Evolutionary conservation across 1,140 invertebrate genomes (phyloP).

Genomic region (Agrilus planipennis): DNA sequence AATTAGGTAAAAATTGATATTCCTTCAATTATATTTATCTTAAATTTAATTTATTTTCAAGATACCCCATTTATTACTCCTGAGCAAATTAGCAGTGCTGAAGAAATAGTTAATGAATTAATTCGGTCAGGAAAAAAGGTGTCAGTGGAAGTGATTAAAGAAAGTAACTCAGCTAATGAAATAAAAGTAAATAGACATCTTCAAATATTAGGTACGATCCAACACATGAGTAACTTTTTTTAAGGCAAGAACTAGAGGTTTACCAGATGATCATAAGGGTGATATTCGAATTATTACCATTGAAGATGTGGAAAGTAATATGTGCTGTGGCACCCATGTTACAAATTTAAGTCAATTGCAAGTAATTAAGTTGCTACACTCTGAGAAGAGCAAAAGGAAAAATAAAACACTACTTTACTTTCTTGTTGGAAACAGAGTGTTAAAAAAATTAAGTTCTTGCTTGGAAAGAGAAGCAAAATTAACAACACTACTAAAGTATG

Average conservation of each 20-base stretch:
- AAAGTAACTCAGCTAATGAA: slow-evolving; percentile 22
- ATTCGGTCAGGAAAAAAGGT: slow-evolving; percentile 51
- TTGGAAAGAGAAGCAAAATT: slow-evolving; percentile 54
- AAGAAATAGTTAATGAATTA: slow-evolving; percentile 52
- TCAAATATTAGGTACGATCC: neutral
- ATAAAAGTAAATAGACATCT: slow-evolving; percentile 1
- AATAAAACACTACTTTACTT: slow-evolving; percentile 51
- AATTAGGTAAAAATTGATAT: slow-evolving; percentile 37
- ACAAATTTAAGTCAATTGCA: slow-evolving; percentile 66
- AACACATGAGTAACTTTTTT: neutral
- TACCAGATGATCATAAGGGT: slow-evolving; percentile 65
- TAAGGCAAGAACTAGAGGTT: slow-evolving; percentile 39
- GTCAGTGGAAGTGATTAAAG: slow-evolving; percentile 47
- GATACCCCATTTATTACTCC: slow-evolving; percentile 37
- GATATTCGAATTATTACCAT: slow-evolving; percentile 63
- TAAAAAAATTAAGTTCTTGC: slow-evolving; percentile 44
- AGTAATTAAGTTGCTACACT: slow-evolving; percentile 57
- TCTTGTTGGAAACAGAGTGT: slow-evolving; percentile 55
- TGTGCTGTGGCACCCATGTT: slow-evolving; percentile 83
- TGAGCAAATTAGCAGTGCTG: slow-evolving; percentile 41
- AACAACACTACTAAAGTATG: slow-evolving; percentile 54
- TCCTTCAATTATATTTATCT: slow-evolving; percentile 7
- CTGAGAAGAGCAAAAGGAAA: slow-evolving; percentile 65
- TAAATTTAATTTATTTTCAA: slow-evolving; percentile 16
- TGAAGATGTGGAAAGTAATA: slow-evolving; percentile 57